Evolutionary conservation across 2,113 vertebrate genomes (phyloP).

Genomic region (Tragelaphus strepsiceros): DNA sequence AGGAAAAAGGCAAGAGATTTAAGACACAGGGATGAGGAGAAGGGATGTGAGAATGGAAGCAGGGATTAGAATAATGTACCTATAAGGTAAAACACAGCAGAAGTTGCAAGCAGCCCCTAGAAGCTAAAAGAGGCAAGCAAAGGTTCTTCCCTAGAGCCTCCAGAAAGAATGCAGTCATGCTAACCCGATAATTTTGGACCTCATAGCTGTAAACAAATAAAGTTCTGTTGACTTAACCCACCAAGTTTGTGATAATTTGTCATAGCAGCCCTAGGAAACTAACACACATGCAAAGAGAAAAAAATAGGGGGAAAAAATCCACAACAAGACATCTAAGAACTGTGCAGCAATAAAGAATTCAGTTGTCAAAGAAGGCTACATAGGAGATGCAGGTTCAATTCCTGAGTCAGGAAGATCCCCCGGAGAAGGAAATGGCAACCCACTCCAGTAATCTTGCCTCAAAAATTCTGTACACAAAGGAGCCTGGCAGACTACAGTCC

Average conservation of each 20-base stretch:
- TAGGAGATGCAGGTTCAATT: not conserved
- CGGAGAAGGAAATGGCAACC: not conserved
- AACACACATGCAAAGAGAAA: not conserved
- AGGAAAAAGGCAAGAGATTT: conserved; percentile 16
- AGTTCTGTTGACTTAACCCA: not conserved
- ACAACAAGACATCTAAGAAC: not conserved
- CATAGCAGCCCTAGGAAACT: not conserved
- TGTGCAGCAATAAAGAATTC: not conserved
- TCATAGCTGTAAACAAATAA: not conserved
- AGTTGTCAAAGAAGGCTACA: not conserved
- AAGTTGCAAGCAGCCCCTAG: not conserved
- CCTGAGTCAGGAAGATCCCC: not conserved
- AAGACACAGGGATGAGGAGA: not conserved
- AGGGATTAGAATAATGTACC: not conserved
- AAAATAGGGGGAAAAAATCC: not conserved
- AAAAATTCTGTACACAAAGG: not conserved
- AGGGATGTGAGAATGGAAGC: not conserved
- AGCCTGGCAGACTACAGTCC: not conserved
- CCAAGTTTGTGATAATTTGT: not conserved
- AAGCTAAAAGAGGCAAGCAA: not conserved
- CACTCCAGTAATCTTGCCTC: not conserved
- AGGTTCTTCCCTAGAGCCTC: not conserved
- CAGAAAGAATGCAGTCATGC: not conserved
- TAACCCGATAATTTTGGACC: not conserved
- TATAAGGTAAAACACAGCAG: not conserved